Evolutionary conservation across 2,113 vertebrate genomes (phyloP), one percentile per base, ranked within the genome.

Genomic region (Diphyllodes magnificus): DNA sequence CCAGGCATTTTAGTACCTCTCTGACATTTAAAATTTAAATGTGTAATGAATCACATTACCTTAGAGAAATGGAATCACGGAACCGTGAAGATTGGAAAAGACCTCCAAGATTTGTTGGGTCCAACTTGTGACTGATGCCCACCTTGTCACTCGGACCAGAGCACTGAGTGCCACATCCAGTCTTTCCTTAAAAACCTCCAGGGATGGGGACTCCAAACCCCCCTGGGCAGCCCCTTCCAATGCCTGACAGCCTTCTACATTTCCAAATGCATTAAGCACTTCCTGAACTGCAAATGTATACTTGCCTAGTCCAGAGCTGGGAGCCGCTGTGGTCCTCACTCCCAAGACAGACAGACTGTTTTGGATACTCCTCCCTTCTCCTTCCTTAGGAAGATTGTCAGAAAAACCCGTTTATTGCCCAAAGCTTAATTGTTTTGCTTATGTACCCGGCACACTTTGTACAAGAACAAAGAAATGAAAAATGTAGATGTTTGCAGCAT

Each of bases 61-160:
- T 71, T 44, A 40, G 45, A 54, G 20, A 47, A 76, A 37, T 18
- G 15, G 27, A 59, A 65, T 44, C 50, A 53, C 20, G 30, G 30
- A 69, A 54, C 31, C 11, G 10, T 4, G 25, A 40, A 47, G 20
- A 15, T 1, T 68, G 30, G 70, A 68, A 47, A 68, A 61, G 45
- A 30, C 53, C 13, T 75, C 61, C 20, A 39, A 8, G 63, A 35
- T 21, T 24, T 59, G 16, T 7, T 20, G 24, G 54, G 24, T 35
- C 30, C 17, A 75, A 18, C 7, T 51, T 53, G 24, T 40, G 16
- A 4, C 39, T 0, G 0, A 75, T 51, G 7, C 30, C 11, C n/a
- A 28, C 23, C 39, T 39, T 60, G n/a, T 21, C 53, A 59, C 13
- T 33, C 28, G n/a, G 44, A 1, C 33, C 33, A 60, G 11, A 51